Percentiles rank a stretch among this genome's conserved stretches.
phyloP scores from a whole-genome alignment of 2,888 invertebrate genomes.

The Scotopteryx bipunctaria region DNA sequence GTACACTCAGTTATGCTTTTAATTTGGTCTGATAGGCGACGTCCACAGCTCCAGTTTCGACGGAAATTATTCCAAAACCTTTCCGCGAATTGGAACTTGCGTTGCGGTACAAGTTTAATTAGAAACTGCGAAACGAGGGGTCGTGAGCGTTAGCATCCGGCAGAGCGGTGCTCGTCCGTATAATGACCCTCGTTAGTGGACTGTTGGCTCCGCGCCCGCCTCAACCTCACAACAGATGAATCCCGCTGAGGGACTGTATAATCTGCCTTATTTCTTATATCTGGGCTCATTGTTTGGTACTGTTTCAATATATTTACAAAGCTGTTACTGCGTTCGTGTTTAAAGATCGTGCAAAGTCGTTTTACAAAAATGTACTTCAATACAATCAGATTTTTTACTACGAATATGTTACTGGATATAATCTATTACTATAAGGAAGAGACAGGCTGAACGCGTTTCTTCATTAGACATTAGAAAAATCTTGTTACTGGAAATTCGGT shows the following conservation, averaged over 20 bases:
- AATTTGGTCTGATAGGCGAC: neutral
- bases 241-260: conserved; percentile 5
- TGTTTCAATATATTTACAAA: conserved; percentile 2
- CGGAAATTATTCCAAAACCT: conserved; percentile 21
- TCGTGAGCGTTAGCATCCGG: conserved; percentile 46
- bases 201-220: conserved; percentile 48
- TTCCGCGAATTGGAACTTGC: conserved; percentile 19
- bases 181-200: conserved; percentile 64
- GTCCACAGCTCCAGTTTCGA: conserved; percentile 4
- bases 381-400: too few species aligned
- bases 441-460: too few species aligned
- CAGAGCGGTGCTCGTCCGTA: conserved; percentile 54
- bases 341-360: too few species aligned
- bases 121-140: conserved; percentile 40
- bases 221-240: conserved; percentile 24
- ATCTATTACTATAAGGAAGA: too few species aligned
- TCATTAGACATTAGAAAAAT: too few species aligned
- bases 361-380: too few species aligned
- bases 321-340: too few species aligned
- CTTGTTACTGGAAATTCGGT: too few species aligned
- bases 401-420: too few species aligned
- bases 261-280: conserved; percentile 19
- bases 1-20: neutral
- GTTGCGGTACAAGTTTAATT: conserved; percentile 34
- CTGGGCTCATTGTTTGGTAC: conserved; percentile 4